Evolutionary conservation across 2,888 invertebrate species (phyloP).

Genomic region (Melangyna quadrimaculata): DNA sequence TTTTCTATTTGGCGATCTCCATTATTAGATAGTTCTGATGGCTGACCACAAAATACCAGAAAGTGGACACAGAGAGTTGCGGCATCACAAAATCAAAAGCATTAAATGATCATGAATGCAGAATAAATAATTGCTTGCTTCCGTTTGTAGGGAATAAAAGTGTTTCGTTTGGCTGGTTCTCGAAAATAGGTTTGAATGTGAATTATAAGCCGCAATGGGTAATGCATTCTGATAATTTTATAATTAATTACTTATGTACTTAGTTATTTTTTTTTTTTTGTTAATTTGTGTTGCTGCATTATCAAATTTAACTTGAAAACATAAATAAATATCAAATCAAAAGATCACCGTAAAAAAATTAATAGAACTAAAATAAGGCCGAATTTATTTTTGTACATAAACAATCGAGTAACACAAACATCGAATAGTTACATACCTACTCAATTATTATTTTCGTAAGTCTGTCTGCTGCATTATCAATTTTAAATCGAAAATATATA

Average conservation of each 20-base stretch:
- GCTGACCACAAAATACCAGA: not conserved
- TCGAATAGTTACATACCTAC: no score
- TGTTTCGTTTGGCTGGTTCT: slow-evolving; percentile 6
- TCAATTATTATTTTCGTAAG: no score
- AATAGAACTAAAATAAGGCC: no score
- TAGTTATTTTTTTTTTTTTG: no score
- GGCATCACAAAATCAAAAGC: not conserved
- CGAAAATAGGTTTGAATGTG: not conserved
- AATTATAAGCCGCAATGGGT: not conserved
- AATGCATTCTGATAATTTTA: not conserved
- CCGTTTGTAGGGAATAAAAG: not conserved
- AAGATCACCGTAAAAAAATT: not conserved
- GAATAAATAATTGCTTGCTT: slow-evolving; percentile 21
- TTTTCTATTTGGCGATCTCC: not conserved
- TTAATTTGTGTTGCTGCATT: not conserved
- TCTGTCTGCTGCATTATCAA: no score
- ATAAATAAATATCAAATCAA: not conserved
- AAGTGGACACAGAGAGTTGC: not conserved
- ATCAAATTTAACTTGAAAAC: not conserved
- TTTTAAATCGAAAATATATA: no score
- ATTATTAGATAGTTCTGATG: slow-evolving; percentile 16
- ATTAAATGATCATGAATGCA: slow-evolving; percentile 10
- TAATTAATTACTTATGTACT: not conserved
- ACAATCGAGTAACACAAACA: no score
- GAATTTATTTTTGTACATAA: no score